Evolutionary conservation across 2,113 vertebrate genomes (phyloP).

Genomic region (Hemibagrus wyckioides): DNA sequence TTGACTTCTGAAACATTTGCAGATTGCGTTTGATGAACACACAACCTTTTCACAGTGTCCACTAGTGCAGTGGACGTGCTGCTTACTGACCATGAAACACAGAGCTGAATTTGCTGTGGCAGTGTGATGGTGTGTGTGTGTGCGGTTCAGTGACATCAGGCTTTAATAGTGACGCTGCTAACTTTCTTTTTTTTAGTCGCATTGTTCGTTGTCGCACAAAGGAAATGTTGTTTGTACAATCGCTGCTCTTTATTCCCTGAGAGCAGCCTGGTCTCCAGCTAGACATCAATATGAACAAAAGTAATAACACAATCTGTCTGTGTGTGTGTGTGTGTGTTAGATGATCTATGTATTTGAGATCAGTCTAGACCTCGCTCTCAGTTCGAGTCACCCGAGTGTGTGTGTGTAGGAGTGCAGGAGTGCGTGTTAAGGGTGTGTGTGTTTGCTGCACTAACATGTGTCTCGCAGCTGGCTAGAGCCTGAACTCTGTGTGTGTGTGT

Average conservation of each 20-base stretch:
- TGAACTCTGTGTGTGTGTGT: conserved; percentile 14
- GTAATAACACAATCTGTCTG: conserved; percentile 15
- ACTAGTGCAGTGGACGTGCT: background rate
- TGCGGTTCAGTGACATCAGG: background rate
- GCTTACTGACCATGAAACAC: background rate
- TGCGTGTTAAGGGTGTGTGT: conserved; percentile 15
- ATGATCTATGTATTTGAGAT: conserved; percentile 28
- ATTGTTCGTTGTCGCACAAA: conserved; percentile 65
- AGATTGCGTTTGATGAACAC: background rate
- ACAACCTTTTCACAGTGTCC: background rate
- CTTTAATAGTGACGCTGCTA: background rate
- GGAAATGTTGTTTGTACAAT: conserved; percentile 70
- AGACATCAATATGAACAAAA: conserved; percentile 60
- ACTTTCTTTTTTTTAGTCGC: conserved; percentile 42
- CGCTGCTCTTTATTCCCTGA: conserved; percentile 65
- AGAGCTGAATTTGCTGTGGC: background rate
- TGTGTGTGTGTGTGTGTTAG: background rate
- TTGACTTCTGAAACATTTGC: background rate
- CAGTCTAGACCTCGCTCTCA: conserved; percentile 34
- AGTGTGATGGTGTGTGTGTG: background rate
- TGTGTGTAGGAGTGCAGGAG: background rate
- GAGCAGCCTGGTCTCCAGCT: conserved; percentile 41
- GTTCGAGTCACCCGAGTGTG: background rate
- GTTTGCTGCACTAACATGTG: conserved; percentile 9
- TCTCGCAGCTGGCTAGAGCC: background rate